A percentile compares a stretch with the other conserved stretches of the same genome.
Evolutionary conservation across 1,140 invertebrate species (phyloP).

Genomic region (Schlechtendalia chinensis): DNA sequence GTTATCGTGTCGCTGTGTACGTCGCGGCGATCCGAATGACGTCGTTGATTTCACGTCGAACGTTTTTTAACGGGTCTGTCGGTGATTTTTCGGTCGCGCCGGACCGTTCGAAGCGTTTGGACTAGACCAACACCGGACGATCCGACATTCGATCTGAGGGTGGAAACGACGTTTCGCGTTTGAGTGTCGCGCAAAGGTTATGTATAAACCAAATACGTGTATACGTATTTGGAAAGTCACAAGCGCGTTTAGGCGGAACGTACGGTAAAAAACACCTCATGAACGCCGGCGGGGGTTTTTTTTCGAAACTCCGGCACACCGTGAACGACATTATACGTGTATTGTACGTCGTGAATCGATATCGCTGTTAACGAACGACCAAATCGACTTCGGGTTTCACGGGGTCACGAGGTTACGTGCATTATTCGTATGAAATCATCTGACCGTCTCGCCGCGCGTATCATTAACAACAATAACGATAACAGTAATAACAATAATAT

Average conservation of each 20-base stretch:
- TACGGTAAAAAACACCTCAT: background rate
- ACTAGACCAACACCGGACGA: too few relatives aligned
- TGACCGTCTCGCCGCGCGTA: background rate
- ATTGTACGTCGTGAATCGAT: background rate
- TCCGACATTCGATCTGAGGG: too few relatives aligned
- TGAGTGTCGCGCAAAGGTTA: too few relatives aligned
- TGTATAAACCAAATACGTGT: too few relatives aligned
- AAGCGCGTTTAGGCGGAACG: slow-evolving; percentile 19
- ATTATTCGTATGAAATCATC: background rate
- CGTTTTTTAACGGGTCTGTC: too few relatives aligned
- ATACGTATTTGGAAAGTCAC: slow-evolving; percentile 1
- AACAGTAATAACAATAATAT: background rate
- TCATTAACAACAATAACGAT: background rate
- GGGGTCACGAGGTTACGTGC: background rate
- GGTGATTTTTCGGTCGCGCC: too few relatives aligned
- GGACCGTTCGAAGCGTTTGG: too few relatives aligned
- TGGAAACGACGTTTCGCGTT: too few relatives aligned
- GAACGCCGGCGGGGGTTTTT: background rate
- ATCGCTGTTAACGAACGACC: background rate
- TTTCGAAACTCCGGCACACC: background rate
- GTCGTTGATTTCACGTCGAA: too few relatives aligned
- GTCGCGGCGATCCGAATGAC: too few relatives aligned
- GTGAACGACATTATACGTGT: background rate
- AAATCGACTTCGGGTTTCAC: background rate
- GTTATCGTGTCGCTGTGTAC: too few relatives aligned